phyloP scores from a whole-genome alignment of 2,888 invertebrate genomes.

The Erebia ligea region DNA sequence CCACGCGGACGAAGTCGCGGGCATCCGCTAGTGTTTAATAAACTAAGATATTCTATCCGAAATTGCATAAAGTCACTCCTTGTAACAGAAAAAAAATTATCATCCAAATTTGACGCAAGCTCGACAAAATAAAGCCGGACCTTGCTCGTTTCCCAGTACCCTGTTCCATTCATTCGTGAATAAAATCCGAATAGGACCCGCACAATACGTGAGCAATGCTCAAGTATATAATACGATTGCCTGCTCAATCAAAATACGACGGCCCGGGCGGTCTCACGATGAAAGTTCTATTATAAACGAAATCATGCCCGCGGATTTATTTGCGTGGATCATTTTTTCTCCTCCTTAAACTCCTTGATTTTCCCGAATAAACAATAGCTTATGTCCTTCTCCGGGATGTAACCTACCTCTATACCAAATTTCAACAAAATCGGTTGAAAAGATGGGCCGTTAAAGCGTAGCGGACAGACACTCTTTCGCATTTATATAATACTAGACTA shows the following conservation, averaged over 20 bases:
- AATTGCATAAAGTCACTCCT: not conserved
- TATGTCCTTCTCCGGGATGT: too few relatives aligned
- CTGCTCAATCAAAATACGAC: slow-evolving; percentile 11
- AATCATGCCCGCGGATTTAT: not conserved
- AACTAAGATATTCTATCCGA: too few relatives aligned
- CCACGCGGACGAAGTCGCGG: too few relatives aligned
- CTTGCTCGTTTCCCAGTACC: slow-evolving; percentile 19
- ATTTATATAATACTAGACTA: too few relatives aligned
- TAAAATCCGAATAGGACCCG: slow-evolving; percentile 12
- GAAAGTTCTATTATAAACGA: not conserved
- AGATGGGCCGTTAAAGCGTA: too few relatives aligned
- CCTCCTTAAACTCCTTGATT: too few relatives aligned
- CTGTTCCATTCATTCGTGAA: slow-evolving; percentile 18
- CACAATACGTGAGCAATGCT: slow-evolving; percentile 11
- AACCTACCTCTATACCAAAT: too few relatives aligned
- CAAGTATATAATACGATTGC: slow-evolving; percentile 14
- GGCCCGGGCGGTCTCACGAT: not conserved
- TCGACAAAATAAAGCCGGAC: slow-evolving; percentile 6
- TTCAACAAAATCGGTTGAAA: too few relatives aligned
- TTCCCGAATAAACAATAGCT: too few relatives aligned
- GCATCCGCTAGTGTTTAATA: too few relatives aligned
- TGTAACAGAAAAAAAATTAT: not conserved
- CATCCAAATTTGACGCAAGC: slow-evolving; percentile 1
- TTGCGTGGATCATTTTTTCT: not conserved
- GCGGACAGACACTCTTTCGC: too few relatives aligned